Evolutionary conservation across 1,140 invertebrate species (phyloP), one percentile per base, ranked within the genome.

Genomic region (Drosophila ogumai): DNA sequence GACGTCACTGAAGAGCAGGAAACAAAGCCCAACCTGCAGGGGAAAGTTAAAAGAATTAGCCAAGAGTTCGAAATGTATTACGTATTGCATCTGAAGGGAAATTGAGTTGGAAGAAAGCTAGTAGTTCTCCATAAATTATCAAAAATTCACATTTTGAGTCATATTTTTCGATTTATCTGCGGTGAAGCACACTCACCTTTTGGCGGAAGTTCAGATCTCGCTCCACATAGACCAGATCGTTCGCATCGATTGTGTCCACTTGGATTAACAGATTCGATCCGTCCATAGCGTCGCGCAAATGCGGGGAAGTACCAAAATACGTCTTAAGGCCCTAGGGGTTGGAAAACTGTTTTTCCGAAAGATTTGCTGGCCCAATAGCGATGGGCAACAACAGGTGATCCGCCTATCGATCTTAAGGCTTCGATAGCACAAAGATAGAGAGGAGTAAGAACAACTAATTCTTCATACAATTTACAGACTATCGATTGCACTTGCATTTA

Each of bases 201-300:
- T 92, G 81, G 1, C 59, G 52, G 40, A 91, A 81, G 61, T 64
- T 81, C 0, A 92, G 68, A 79, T 92, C 91, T 0, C 54, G 55
- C 52, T 92, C 91, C 7, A 91, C 44, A 59, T 86, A 88, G n/a
- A 76, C 55, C 19, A 92, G 64, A 64, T 92, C 91, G 8, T 81
- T 75, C 1, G 85, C 22, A 28, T 91, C 41, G 1, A 92, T 69
- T 13, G 41, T 69, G 10, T 76, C 40, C 38, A 90, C 47, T 25
- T 78, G 47, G 5, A 7, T 28, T 15, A 81, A 22, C 10, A 25
- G 55, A 68, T 88, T 66, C 12, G 55, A 41, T 10, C 2, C 10
- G 34, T 43, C 38, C 73, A 41, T 38, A 5, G n/a, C 49, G 10
- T 49, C 19, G 2, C 15, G 9, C 32, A 6, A 17, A 17, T 19